These are phyloP conservation scores for Chironomus tepperi DNA, from an alignment of 1,140 invertebrate genomes.

Conservation along the genomic window DNA sequence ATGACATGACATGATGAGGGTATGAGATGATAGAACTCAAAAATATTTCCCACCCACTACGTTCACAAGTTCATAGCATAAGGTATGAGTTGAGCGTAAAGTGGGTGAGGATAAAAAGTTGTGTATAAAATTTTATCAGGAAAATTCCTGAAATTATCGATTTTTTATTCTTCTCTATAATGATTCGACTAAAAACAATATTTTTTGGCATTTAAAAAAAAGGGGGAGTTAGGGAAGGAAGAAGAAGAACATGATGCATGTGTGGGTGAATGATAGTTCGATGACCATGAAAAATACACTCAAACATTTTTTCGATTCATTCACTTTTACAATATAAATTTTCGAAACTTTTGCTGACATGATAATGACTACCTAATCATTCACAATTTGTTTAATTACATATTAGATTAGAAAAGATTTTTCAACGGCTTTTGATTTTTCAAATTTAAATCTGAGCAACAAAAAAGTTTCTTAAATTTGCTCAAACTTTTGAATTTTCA, in stretches of 20 bases:
- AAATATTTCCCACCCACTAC: not conserved
- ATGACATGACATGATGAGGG: too few species aligned
- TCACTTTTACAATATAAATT: not conserved
- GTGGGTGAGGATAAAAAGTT: not conserved
- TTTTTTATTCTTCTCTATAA: not conserved
- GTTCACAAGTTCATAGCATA: not conserved
- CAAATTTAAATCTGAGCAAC: too few species aligned
- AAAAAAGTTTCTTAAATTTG: too few species aligned
- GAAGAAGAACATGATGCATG: not conserved
- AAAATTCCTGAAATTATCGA: constrained; percentile 9
- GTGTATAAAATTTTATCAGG: not conserved
- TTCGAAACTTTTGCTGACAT: not conserved
- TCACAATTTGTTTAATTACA: too few species aligned
- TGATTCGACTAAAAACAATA: not conserved
- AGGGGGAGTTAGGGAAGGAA: not conserved
- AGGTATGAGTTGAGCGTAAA: not conserved
- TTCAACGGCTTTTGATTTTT: too few species aligned
- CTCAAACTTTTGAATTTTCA: too few species aligned
- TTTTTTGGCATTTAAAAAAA: not conserved
- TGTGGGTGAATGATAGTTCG: not conserved
- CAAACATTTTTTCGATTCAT: not conserved
- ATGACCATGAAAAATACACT: not conserved
- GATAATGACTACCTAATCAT: too few species aligned
- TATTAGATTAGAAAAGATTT: too few species aligned
- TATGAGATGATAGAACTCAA: too few species aligned